A percentile compares a stretch with the other conserved stretches of the same genome.
Conservation (phyloP, 2,113 vertebrate genomes). For the Bungarus multicinctus region DNA sequence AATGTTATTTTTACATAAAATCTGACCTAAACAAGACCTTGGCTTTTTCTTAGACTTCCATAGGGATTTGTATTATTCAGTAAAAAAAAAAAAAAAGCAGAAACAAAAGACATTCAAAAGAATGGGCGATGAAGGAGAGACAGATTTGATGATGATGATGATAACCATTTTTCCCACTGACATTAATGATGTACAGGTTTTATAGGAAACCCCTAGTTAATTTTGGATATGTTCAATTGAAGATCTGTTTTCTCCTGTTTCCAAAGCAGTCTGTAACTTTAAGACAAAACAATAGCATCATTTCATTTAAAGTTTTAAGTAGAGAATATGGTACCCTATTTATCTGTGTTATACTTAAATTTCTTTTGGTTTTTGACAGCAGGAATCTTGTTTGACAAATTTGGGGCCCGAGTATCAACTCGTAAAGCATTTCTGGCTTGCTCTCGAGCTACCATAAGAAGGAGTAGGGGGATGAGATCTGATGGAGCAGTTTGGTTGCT, state of each 20-base stretch:
- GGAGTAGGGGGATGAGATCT: no score
- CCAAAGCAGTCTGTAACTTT: background rate
- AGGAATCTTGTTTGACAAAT: background rate
- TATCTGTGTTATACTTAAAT: background rate
- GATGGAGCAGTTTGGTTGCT: no score
- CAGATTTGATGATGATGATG: no score
- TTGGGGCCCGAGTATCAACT: background rate
- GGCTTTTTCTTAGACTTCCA: slow-evolving; percentile 32
- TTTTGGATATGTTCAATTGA: background rate
- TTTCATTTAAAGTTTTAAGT: background rate
- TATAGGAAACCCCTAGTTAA: background rate
- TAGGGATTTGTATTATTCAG: slow-evolving; percentile 35
- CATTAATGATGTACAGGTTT: background rate
- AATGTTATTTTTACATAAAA: slow-evolving; percentile 45
- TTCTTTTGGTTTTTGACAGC: background rate
- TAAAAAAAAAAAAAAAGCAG: slow-evolving; percentile 1
- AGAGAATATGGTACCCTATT: background rate
- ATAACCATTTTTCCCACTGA: background rate
- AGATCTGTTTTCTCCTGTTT: background rate
- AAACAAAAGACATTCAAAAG: slow-evolving; percentile 23
- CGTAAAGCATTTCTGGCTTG: no score
- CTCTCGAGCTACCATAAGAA: no score
- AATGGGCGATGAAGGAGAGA: background rate
- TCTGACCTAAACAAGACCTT: slow-evolving; percentile 31
- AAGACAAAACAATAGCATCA: background rate